These are phyloP conservation scores for Ceraclea dissimilis DNA, from an alignment of 2,888 invertebrate species.

Conservation along the genomic window DNA sequence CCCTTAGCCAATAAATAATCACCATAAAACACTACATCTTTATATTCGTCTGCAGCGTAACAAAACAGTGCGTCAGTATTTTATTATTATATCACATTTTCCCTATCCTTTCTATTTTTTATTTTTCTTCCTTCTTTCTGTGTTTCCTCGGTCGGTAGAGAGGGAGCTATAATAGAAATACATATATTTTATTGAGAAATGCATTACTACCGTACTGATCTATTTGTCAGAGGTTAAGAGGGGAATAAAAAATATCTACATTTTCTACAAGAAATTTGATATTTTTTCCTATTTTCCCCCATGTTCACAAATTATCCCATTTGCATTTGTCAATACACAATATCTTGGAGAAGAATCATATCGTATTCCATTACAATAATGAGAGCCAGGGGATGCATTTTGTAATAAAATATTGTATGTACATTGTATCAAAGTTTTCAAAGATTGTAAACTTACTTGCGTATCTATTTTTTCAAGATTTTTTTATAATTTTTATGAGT, in stretches of 20 bases:
- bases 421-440: too few species aligned
- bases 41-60: slow-evolving; percentile 10
- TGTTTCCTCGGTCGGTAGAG: background rate
- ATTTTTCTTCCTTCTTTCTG: background rate
- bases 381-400: too few species aligned
- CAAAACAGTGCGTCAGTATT: slow-evolving; percentile 20
- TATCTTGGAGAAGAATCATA: too few species aligned
- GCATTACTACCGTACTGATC: background rate
- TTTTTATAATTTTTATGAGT: too few species aligned
- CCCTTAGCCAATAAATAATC: slow-evolving; percentile 25
- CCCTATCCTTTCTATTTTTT: background rate
- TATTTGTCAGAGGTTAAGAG: background rate
- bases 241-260: background rate
- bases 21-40: slow-evolving; percentile 26
- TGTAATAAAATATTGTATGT: too few species aligned
- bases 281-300: background rate
- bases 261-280: background rate
- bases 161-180: too few species aligned
- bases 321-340: background rate
- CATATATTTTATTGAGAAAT: background rate
- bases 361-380: too few species aligned
- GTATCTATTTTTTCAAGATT: too few species aligned
- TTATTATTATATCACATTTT: slow-evolving; percentile 23
- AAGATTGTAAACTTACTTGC: too few species aligned
- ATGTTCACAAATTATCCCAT: background rate